Evolutionary conservation across 1,140 invertebrate genomes (phyloP).

Genomic region (Oscheius sp.): DNA sequence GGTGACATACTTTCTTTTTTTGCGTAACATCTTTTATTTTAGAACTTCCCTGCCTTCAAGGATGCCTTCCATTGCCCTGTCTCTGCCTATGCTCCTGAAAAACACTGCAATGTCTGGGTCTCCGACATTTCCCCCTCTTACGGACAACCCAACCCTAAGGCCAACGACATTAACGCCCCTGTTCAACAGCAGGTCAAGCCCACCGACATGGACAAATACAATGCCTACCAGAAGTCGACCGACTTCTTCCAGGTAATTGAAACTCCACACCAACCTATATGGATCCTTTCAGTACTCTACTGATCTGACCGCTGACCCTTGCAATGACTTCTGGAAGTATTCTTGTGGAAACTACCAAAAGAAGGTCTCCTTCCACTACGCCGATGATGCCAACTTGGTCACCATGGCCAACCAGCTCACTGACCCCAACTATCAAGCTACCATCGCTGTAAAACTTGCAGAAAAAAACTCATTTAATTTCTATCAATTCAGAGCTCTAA

Average conservation of each 20-base stretch:
- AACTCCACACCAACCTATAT: not conserved
- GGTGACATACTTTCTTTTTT: too few species aligned
- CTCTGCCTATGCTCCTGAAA: constrained; percentile 39
- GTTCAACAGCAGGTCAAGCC: not conserved
- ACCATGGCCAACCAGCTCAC: constrained; percentile 26
- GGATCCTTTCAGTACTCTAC: constrained; percentile 65
- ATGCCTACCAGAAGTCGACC: constrained; percentile 23
- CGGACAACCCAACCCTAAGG: constrained; percentile 22
- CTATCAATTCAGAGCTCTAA: constrained; percentile 23
- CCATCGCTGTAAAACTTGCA: not conserved
- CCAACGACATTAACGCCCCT: constrained; percentile 29
- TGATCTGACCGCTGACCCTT: constrained; percentile 77
- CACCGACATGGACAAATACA: constrained; percentile 14
- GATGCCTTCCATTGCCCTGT: constrained; percentile 47
- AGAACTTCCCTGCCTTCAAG: constrained; percentile 45
- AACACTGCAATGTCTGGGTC: constrained; percentile 48
- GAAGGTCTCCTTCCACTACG: constrained; percentile 15
- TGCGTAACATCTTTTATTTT: too few species aligned
- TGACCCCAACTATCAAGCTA: constrained; percentile 19
- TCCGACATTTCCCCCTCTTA: constrained; percentile 29
- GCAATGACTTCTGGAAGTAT: constrained; percentile 89
- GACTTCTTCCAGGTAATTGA: constrained; percentile 11
- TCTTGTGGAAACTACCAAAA: constrained; percentile 85
- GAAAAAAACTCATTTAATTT: not conserved
- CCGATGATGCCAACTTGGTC: constrained; percentile 19